A percentile compares a stretch with the other conserved stretches of the same genome.
These are phyloP conservation scores for Euthynnus affinis DNA, from an alignment of 2,797 vertebrate genomes.

Conservation along the genomic window DNA sequence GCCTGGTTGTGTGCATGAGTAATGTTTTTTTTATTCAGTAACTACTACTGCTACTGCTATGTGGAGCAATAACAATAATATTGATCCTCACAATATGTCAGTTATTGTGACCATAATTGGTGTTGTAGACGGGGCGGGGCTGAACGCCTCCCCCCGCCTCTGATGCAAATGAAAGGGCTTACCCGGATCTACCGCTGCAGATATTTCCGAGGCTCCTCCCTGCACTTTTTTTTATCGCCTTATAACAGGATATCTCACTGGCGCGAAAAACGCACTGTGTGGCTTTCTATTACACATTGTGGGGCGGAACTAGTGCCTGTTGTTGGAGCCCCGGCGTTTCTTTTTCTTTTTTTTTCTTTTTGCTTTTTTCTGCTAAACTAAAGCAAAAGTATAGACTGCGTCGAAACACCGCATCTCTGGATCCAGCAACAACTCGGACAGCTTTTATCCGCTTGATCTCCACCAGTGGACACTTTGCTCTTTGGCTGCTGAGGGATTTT, in stretches of 20 bases:
- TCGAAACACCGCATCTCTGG: neutral
- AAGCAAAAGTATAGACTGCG: conserved; percentile 9
- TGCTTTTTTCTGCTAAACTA: conserved; percentile 3
- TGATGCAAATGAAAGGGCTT: conserved; percentile 70
- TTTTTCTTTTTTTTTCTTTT: conserved; percentile 1
- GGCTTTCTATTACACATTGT: conserved; percentile 57
- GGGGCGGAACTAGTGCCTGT: conserved; percentile 48
- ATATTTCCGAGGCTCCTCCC: conserved; percentile 77
- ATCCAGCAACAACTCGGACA: neutral
- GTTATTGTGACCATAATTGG: conserved; percentile 44
- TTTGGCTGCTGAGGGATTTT: conserved; percentile 21
- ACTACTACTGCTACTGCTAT: neutral
- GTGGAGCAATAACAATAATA: conserved; percentile 5
- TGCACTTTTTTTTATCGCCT: conserved; percentile 63
- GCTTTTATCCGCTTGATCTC: conserved; percentile 28
- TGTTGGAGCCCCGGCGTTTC: conserved; percentile 21
- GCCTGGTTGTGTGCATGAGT: no score
- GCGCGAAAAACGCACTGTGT: conserved; percentile 85
- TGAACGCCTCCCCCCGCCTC: conserved; percentile 29
- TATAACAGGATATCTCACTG: conserved; percentile 83
- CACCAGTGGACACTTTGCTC: conserved; percentile 38
- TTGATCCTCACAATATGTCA: neutral
- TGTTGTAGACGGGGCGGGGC: conserved; percentile 65
- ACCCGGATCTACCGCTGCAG: conserved; percentile 83
- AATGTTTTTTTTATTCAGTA: neutral